phyloP scores from a whole-genome alignment of 30 jellyfish, hydroid and myxozoan species.

The Turritopsis rubra region DNA sequence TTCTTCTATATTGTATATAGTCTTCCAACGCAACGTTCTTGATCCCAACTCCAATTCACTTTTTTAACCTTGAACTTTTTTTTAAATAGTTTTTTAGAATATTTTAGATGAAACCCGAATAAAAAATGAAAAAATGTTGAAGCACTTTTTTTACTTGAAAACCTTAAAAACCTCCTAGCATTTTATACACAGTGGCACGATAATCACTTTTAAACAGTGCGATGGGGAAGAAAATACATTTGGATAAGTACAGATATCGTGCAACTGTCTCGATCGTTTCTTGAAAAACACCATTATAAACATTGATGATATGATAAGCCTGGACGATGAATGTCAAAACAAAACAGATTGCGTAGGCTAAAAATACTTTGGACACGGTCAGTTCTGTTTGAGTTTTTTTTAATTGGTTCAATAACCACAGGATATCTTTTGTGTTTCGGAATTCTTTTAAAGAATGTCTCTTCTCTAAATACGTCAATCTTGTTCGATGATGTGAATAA shows the following conservation, averaged over 20 bases:
- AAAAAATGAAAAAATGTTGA: neutral
- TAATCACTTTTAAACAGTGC: constrained; percentile 7
- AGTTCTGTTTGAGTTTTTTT: neutral
- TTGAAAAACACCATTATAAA: neutral
- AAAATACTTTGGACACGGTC: neutral
- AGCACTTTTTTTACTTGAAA: too few species aligned
- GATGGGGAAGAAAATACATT: constrained; percentile 8
- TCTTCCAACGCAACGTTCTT: too few species aligned
- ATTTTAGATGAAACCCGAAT: neutral
- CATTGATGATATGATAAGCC: neutral
- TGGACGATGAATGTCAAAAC: neutral
- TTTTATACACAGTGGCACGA: neutral
- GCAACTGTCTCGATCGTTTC: neutral
- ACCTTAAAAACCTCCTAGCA: constrained; percentile 1
- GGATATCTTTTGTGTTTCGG: neutral
- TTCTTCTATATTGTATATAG: too few species aligned
- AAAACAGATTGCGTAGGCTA: neutral
- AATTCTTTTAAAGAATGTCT: neutral
- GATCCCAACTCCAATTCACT: too few species aligned
- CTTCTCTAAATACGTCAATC: neutral
- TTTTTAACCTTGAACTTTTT: too few species aligned
- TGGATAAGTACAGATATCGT: neutral
- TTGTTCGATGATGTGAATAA: neutral
- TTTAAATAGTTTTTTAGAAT: too few species aligned
- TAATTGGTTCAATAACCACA: neutral